Evolutionary conservation across 2,888 invertebrate species (phyloP), one percentile per base, ranked within the genome.

Genomic region (Synergus gifuensis): DNA sequence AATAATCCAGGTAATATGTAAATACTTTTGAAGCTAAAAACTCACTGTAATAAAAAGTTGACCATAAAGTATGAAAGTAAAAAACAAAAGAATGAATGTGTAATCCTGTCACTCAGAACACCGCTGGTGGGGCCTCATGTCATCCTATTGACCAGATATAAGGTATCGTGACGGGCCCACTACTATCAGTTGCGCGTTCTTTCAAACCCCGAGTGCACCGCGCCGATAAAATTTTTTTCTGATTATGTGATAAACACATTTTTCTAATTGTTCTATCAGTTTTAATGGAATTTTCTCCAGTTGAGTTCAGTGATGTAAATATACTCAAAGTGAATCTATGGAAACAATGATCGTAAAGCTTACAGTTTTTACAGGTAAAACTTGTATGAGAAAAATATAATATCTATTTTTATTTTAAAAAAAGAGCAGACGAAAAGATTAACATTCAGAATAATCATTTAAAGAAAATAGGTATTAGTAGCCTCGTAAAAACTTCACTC

Each of bases 91-190:
- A 1, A 54, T 54, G n/a, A 54, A n/a, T 54, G 54, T 54, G 54
- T 54, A 54, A 54, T n/a, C 9, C 54, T 54, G 54, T 54, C 54
- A n/a, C 54, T 54, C n/a, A 54, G n/a, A 54, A n/a, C 67, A 42
- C 62, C 54, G 28, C 44, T 66, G 78, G 54, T 66, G 78, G 77
- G 81, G 76, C 76, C 76, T 76, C 46, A 76, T 66, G 78, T 78
- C 78, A 80, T 83, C 79, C 81, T 81, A 83, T 81, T 78, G 76
- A 69, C 62, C 69, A 54, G 79, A 44, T 83, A 83, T 83, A 83
- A 83, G 81, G 83, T 83, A 81, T 69, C 80, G 76, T 62, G 11
- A 16, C 58, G 67, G 82, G 40, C 81, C 82, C 81, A 78, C 67
- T 76, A 78, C 79, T 82, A 77, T 82, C 82, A 82, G 82, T 82